Base-by-base conservation (phyloP, 2,888 invertebrate species). In the Harmothoe impar region DNA sequence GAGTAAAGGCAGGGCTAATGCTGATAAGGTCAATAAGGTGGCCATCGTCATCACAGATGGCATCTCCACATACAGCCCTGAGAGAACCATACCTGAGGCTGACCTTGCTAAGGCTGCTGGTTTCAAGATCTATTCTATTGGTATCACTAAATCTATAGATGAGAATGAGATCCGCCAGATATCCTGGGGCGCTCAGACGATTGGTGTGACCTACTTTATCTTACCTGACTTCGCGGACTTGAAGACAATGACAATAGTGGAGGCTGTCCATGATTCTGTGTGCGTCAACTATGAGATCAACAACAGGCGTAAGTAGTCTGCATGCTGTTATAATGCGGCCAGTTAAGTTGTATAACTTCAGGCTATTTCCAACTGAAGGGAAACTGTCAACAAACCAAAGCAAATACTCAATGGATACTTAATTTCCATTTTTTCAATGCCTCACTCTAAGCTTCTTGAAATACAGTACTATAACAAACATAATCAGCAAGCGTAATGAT, bases 11-110 rank as follows among this genome's bases (percentile, higher is more conserved):
- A 72, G n/a, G 72, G 29, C 12, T 23, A 68, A 23, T n/a, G n/a
- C 12, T 10, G 54, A 54, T 15, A 20, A 20, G 20, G 78, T 35
- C 7, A 29, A 1, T 10, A 1, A 78, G 20, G 43, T 43, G 3
- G 43, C 35, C 43, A 25, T 84, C 5, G 86, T 86, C 29, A 86
- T 86, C 29, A 86, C 86, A 7, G 86, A 86, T 29, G 86, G 86
- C 25, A 29, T 54, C 17, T 86, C 86, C 15, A 86, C 52, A 5
- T 56, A 31, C 15, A 54, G 52, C 86, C 52, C 20, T 0, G 86
- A 29, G 56, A 54, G 23, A 12, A 86, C 86, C 5, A 12, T 86
- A 1, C 56, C 86, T 0, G 86, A 86, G 86, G 86, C 86, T 12
- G 17, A 25, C 3, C 54, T 54, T 20, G 52, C 54, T 5, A 12